phyloP scores from a whole-genome alignment of 1,140 invertebrate species.

The Lethrus apterus region DNA sequence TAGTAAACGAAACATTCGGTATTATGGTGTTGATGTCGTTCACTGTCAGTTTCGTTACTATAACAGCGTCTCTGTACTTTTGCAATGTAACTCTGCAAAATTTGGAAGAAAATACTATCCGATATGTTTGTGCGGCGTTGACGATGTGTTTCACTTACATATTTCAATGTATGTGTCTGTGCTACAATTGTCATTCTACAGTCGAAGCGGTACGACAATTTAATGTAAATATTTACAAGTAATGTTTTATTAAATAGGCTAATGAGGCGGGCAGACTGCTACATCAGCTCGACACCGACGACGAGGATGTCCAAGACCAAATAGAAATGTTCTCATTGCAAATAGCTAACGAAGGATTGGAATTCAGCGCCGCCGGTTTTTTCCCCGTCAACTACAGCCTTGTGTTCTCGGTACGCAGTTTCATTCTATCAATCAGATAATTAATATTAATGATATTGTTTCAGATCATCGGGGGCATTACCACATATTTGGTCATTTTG shows the following conservation, averaged over 20 bases:
- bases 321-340: conserved; percentile 31
- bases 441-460: conserved; percentile 18
- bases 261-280: conserved; percentile 24
- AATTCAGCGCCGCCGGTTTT: conserved; percentile 27
- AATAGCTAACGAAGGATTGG: conserved; percentile 25
- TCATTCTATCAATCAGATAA: not conserved
- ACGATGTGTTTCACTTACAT: conserved; percentile 12
- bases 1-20: conserved; percentile 21
- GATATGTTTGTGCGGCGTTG: not conserved
- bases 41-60: conserved; percentile 16
- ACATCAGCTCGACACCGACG: conserved; percentile 24
- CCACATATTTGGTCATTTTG: conserved; percentile 28
- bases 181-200: conserved; percentile 22
- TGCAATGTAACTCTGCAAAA: conserved; percentile 8
- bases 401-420: conserved; percentile 26
- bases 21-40: conserved; percentile 14
- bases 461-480: conserved; percentile 26
- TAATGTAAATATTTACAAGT: not conserved
- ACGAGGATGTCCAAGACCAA: conserved; percentile 22
- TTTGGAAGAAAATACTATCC: not conserved
- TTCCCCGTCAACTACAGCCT: conserved; percentile 26
- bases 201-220: conserved; percentile 21
- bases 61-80: conserved; percentile 11
- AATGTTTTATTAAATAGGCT: conserved; percentile 15
- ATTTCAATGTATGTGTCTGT: conserved; percentile 18